Percentiles rank a stretch among this genome's conserved stretches.
Conservation (phyloP, 64 coral and sea anemone species). For the Platygyra sinensis region DNA sequence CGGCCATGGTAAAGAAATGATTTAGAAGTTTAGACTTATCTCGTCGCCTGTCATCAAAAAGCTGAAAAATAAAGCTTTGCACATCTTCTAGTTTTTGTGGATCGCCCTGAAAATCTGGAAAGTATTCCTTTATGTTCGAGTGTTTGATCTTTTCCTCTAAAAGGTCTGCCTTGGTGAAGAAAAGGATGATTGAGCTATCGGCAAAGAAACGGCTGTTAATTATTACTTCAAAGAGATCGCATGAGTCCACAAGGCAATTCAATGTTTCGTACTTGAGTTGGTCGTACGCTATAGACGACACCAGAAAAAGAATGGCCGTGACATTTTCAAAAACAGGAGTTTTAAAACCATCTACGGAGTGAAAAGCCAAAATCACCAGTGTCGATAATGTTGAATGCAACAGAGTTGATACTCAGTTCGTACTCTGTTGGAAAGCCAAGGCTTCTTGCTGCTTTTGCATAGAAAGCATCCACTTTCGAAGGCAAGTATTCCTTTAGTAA, state of each 20-base stretch:
- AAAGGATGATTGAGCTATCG: conserved; percentile 95
- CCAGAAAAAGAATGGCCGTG: conserved; percentile 78
- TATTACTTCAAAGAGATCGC: conserved; percentile 97
- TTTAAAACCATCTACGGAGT: too few species aligned
- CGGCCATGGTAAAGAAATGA: conserved; percentile 95
- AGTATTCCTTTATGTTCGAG: conserved; percentile 92
- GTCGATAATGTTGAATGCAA: background rate
- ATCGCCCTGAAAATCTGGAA: conserved; percentile 93
- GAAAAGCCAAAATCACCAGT: too few species aligned
- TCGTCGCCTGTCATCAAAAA: conserved; percentile 94
- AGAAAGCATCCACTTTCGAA: conserved; percentile 85
- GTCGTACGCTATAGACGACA: conserved; percentile 96
- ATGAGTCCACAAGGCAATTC: conserved; percentile 95
- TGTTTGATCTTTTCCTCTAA: conserved; percentile 92
- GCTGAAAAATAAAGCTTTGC: conserved; percentile 98
- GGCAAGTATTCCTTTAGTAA: conserved; percentile 87
- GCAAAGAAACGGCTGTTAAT: conserved; percentile 98
- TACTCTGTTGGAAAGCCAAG: conserved; percentile 73
- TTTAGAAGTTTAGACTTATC: conserved; percentile 96
- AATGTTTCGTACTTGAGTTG: conserved; percentile 88
- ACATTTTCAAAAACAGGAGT: too few species aligned
- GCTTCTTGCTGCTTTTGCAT: conserved; percentile 92
- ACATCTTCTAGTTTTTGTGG: conserved; percentile 96
- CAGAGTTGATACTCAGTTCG: conserved; percentile 87
- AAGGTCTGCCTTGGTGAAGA: conserved; percentile 97